Evolutionary conservation across 1,140 invertebrate species (phyloP), one percentile per base, ranked within the genome.

Genomic region (Macrobrachium rosenbergii): DNA sequence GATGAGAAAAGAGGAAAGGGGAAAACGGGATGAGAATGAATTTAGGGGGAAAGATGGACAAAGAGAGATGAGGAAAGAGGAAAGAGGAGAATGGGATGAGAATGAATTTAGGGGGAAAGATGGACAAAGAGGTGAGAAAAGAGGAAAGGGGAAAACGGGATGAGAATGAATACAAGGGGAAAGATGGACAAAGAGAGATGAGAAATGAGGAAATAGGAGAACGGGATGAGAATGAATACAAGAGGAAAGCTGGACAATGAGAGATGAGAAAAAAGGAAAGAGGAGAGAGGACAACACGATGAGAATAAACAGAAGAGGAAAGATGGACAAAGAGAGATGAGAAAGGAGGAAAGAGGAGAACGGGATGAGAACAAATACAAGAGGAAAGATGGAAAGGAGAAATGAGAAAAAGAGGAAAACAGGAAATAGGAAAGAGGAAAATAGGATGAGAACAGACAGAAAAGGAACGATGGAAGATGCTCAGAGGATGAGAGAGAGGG

Each of bases 181-280:
- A n/a, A n/a, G n/a, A n/a, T n/a, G n/a, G n/a, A n/a, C n/a, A n/a
- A n/a, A n/a, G n/a, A n/a, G n/a, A n/a, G n/a, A n/a, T n/a, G n/a
- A n/a, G 16, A 21, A 52, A 58, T 14, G 43, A 52, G 21, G 2
- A 58, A 59, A 58, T 21, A 58, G 59, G 21, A 78, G 52, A 78
- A 58, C 21, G 21, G 52, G 76, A 78, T n/a, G 23, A 58, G 52
- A 17, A 59, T 12, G 21, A 59, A 43, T 16, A 58, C 2, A 58
- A 78, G 52, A 78, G n/a, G 14, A 59, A 58, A 76, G 75, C 52
- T 16, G 45, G 75, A 76, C 10, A 76, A 2, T n/a, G n/a, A n/a
- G n/a, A 43, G n/a, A n/a, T n/a, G n/a, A n/a, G 75, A 43, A 19
- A 76, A 2, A 19, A 45, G 45, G 37, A 52, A 58, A 78, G 45